These are phyloP conservation scores for Buathra laborator DNA, from an alignment of 2,888 invertebrate species.

Conservation along the genomic window DNA sequence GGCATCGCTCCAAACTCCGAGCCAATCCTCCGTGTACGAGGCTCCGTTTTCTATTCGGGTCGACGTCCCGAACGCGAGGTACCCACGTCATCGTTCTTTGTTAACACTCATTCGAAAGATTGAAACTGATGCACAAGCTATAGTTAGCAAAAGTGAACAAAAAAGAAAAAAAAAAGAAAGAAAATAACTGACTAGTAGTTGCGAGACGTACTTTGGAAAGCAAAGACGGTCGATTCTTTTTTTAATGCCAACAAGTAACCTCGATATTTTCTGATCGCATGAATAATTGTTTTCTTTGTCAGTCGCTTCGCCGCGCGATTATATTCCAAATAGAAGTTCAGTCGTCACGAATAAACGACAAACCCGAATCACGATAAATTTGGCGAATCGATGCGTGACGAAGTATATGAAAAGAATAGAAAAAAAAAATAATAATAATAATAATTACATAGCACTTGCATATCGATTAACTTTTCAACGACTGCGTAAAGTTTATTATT, in stretches of 20 bases:
- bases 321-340: constrained; percentile 36
- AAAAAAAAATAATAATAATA: constrained; percentile 56
- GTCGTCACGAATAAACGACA: constrained; percentile 70
- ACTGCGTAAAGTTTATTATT: constrained; percentile 65
- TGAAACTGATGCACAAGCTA: constrained; percentile 61
- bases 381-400: constrained; percentile 2
- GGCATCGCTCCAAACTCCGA: constrained; percentile 79
- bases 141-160: constrained; percentile 22
- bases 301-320: constrained; percentile 38
- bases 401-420: neutral
- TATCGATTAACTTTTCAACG: constrained; percentile 73
- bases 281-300: constrained; percentile 46
- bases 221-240: neutral
- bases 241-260: neutral
- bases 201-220: constrained; percentile 20
- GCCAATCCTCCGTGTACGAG: constrained; percentile 82
- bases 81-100: constrained; percentile 36
- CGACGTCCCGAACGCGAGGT: constrained; percentile 39
- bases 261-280: neutral
- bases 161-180: neutral
- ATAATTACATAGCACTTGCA: constrained; percentile 77
- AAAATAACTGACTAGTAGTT: constrained; percentile 15
- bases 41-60: constrained; percentile 22
- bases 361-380: constrained; percentile 79
- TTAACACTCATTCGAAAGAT: constrained; percentile 45